phyloP scores from a whole-genome alignment of 2,113 vertebrate species.

The Nycticryphes semicollaris region DNA sequence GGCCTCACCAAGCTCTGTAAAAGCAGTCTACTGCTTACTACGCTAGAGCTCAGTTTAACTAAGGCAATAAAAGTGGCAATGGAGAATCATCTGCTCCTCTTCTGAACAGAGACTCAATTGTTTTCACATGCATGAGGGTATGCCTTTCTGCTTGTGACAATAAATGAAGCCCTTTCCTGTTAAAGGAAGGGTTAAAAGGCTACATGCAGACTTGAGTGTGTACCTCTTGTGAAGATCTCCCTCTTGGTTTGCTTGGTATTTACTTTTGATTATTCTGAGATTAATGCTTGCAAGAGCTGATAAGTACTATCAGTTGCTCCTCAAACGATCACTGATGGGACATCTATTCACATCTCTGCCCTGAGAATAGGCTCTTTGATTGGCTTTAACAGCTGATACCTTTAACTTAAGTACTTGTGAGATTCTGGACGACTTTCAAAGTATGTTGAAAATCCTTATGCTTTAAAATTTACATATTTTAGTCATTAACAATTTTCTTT shows the following conservation, averaged over 20 bases:
- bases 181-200: conserved; percentile 38
- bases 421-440: neutral
- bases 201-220: neutral
- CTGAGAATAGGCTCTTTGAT: conserved; percentile 40
- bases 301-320: conserved; percentile 49
- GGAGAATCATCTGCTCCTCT: neutral
- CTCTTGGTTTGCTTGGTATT: conserved; percentile 52
- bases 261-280: conserved; percentile 65
- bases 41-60: neutral
- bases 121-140: neutral
- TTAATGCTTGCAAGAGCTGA: conserved; percentile 56
- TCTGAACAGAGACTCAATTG: neutral
- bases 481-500: neutral
- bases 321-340: conserved; percentile 34
- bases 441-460: neutral
- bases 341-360: conserved; percentile 22
- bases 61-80: neutral
- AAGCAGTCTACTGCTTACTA: neutral
- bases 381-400: conserved; percentile 39
- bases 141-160: neutral
- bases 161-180: neutral
- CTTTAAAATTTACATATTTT: neutral
- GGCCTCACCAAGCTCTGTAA: accelerated
- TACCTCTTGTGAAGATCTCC: neutral
- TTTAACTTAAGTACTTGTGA: conserved; percentile 49